Percentiles rank a stretch among this genome's conserved stretches.
These are phyloP conservation scores for Chrysoperla carnea DNA, from an alignment of 1,140 invertebrate genomes.

Conservation along the genomic window DNA sequence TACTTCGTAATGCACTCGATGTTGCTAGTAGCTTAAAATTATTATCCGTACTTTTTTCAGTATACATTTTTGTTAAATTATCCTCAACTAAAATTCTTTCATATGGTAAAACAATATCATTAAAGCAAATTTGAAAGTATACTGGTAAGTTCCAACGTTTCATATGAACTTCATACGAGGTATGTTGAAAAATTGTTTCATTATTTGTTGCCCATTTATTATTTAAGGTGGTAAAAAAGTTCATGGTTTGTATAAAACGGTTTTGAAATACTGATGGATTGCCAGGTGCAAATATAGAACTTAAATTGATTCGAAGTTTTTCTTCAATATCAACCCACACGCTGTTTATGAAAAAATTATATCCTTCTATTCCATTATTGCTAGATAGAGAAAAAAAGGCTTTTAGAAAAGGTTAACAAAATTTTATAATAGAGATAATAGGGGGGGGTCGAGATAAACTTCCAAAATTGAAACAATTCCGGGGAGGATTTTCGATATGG, in stretches of 20 bases:
- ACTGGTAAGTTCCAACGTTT: constrained; percentile 81
- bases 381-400: too few relatives aligned
- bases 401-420: too few relatives aligned
- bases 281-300: constrained; percentile 71
- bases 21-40: constrained; percentile 26
- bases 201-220: constrained; percentile 35
- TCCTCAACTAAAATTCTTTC: constrained; percentile 9
- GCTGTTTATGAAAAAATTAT: constrained; percentile 70
- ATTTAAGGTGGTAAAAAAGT: constrained; percentile 61
- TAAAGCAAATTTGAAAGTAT: constrained; percentile 81
- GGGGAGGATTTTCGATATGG: too few relatives aligned
- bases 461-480: too few relatives aligned
- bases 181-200: constrained; percentile 28
- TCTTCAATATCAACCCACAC: constrained; percentile 70
- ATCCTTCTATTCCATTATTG: constrained; percentile 48
- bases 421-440: too few relatives aligned
- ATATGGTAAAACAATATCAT: constrained; percentile 61
- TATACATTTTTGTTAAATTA: constrained; percentile 2
- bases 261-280: constrained; percentile 70
- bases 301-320: constrained; percentile 51
- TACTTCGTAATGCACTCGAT: constrained; percentile 31
- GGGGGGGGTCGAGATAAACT: too few relatives aligned
- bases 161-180: constrained; percentile 52
- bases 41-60: constrained; percentile 17
- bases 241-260: constrained; percentile 57